These are phyloP conservation scores for Acrocephalus arundinaceus DNA, from an alignment of 2,113 vertebrate genomes.

Conservation along the genomic window DNA sequence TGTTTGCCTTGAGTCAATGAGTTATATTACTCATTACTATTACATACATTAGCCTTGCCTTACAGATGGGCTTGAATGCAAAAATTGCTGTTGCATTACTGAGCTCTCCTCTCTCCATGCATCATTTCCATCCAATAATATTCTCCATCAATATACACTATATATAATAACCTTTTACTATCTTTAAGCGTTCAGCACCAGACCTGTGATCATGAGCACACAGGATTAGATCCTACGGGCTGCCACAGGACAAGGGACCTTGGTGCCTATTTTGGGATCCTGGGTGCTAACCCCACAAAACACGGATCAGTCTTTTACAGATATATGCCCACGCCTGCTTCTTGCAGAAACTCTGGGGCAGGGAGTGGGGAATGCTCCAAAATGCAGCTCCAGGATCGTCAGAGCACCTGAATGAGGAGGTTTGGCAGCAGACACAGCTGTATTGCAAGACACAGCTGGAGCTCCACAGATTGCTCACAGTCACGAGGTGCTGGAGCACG, in stretches of 20 bases:
- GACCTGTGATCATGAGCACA: neutral
- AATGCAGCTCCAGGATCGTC: neutral
- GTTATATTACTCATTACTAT: conserved; percentile 24
- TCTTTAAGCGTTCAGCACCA: neutral
- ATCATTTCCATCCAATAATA: neutral
- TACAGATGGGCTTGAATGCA: neutral
- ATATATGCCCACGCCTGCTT: neutral
- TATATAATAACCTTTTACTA: neutral
- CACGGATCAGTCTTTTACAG: neutral
- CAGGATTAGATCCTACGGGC: neutral
- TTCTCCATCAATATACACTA: neutral
- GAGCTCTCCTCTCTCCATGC: neutral
- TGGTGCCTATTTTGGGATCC: neutral
- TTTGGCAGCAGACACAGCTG: neutral
- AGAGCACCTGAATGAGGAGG: neutral
- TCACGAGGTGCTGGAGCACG: neutral
- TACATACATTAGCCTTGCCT: neutral
- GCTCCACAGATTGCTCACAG: neutral
- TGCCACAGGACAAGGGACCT: neutral
- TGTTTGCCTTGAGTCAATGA: conserved; percentile 26
- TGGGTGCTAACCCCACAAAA: neutral
- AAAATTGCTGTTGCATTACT: neutral
- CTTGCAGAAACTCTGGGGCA: neutral
- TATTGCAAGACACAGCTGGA: neutral
- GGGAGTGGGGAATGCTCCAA: neutral